phyloP scores from a whole-genome alignment of 2,888 invertebrate genomes.

The Tanytarsus gracilentus region DNA sequence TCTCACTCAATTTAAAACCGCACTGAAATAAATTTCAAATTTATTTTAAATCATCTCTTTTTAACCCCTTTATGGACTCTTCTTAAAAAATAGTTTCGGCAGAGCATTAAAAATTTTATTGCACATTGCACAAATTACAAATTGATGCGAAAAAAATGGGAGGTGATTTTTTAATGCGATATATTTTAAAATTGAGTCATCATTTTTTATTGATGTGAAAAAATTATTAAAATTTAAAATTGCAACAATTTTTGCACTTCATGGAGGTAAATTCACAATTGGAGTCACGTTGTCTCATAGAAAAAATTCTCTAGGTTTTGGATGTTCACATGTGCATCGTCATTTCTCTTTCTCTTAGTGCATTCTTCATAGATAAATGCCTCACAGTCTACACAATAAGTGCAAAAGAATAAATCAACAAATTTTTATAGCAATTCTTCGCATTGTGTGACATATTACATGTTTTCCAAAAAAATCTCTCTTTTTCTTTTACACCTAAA shows the following conservation, averaged over 20 bases:
- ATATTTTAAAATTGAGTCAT: constrained; percentile 9
- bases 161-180: not conserved
- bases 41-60: constrained; percentile 6
- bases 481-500: constrained; percentile 5
- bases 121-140: too few species aligned
- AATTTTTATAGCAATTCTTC: constrained; percentile 5
- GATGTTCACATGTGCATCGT: too few species aligned
- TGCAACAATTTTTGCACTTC: too few species aligned
- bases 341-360: too few species aligned
- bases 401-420: constrained; percentile 12
- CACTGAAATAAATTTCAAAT: constrained; percentile 1
- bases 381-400: not conserved
- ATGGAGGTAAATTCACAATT: too few species aligned
- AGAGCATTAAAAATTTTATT: not conserved
- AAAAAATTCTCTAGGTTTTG: too few species aligned
- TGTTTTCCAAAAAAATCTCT: not conserved
- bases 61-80: not conserved
- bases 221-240: not conserved
- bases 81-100: not conserved
- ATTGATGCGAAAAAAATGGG: not conserved
- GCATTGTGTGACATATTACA: constrained; percentile 16
- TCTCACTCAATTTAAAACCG: not conserved
- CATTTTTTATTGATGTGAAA: not conserved
- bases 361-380: not conserved
- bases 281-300: too few species aligned